A percentile compares a stretch with the other conserved stretches of the same genome.
phyloP scores from a whole-genome alignment of 2,113 vertebrate genomes.

The Emydocephalus ijimae region DNA sequence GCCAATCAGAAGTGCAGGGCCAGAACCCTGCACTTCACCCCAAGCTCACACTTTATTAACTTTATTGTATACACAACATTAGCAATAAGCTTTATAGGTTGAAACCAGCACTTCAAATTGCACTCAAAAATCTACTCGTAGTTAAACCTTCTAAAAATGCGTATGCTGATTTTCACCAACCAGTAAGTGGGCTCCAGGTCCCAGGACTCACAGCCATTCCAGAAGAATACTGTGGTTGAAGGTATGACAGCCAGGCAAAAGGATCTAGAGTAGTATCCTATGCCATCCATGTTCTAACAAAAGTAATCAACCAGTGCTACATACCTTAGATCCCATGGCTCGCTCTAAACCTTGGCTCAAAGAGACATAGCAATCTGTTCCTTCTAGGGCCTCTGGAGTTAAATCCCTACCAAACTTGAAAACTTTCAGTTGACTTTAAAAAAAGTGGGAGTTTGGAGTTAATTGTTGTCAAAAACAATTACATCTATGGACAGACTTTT shows the following conservation, averaged over 20 bases:
- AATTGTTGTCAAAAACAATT: not conserved
- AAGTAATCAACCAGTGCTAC: not conserved
- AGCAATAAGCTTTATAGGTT: not conserved
- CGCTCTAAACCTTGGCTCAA: not conserved
- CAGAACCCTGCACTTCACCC: no score
- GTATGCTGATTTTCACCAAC: not conserved
- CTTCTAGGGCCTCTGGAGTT: not conserved
- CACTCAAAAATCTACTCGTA: not conserved
- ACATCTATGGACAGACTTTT: not conserved
- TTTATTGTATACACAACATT: no score
- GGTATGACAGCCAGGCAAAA: not conserved
- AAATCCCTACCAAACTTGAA: not conserved
- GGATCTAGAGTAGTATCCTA: not conserved
- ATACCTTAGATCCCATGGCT: not conserved
- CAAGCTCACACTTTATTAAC: no score
- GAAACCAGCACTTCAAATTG: not conserved
- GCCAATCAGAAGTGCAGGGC: no score
- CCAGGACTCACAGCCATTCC: not conserved
- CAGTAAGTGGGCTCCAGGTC: not conserved
- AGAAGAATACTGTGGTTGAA: not conserved
- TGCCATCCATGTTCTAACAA: not conserved
- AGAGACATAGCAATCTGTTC: not conserved
- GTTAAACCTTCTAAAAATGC: not conserved
- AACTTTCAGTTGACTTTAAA: not conserved
- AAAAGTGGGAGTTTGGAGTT: not conserved